Evolutionary conservation across 2,888 invertebrate species (phyloP), one percentile per base, ranked within the genome.

Genomic region (Papilio demoleus): DNA sequence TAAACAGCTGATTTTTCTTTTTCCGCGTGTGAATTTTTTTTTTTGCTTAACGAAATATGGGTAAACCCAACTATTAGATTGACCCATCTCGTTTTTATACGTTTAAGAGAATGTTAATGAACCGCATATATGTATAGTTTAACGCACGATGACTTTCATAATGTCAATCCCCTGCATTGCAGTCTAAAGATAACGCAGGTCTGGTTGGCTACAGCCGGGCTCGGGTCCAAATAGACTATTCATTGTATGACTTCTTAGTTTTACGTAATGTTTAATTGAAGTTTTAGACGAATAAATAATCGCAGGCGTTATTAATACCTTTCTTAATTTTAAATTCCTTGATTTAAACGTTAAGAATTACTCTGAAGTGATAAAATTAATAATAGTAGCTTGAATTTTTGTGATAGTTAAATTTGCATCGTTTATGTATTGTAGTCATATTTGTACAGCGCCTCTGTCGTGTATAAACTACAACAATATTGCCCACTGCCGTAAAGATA

Each of bases 151-250:
- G 53, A 62, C 42, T 53, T 61, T 67, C 53, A 53, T 70, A 58
- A 56, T 73, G 74, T 76, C 80, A 82, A 86, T 84, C 85, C 85
- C 86, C 85, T 84, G 65, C 60, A 77, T 77, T 76, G 75, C 76
- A 53, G 40, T 62, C 88, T 88, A 89, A 88, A 89, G 88, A 89
- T 89, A 88, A 72, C 75, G 70, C 79, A 79, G 86, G 84, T 87
- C 87, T 84, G 75, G 75, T 72, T 70, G 72, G 76, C 74, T 27
- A 24, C 63, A 24, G 12, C 72, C 82, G 87, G 87, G 87, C 88
- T 85, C 83, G 73, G 84, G 82, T 87, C 88, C 87, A 89, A 88
- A 79, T 80, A 73, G 68, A 27, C 27, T 31, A 31, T 17, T 1
- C 27, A 9, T 50, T 5, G 5, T 3, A 5, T 50, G 27, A 1